Evolutionary conservation across 2,797 vertebrate species (phyloP), one percentile per base, ranked within the genome.

Genomic region (Ambastaia sidthimunki): DNA sequence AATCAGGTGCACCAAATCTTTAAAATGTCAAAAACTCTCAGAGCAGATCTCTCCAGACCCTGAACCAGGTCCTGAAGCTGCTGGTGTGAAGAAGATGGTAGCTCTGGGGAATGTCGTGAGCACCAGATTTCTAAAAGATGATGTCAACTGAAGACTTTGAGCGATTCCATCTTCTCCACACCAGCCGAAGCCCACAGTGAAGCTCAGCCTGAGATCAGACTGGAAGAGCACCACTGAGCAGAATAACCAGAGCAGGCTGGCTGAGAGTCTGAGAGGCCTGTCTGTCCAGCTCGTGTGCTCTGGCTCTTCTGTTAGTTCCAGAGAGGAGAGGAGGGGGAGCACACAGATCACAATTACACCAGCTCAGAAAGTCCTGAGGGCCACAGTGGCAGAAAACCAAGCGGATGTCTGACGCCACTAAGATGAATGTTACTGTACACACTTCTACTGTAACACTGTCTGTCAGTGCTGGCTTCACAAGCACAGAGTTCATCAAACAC

Each of bases 181-280:
- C 77, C 86, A 86, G 86, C 86, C 86, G 88, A 89, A 89, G 86
- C 55, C 28, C 72, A 62, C 28, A 16, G 31, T 57, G 83, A 52
- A 77, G 90, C 91, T 84, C 80, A 85, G 85, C 88, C 87, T 87
- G 89, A 94, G 93, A 89, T 85, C 89, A 80, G 73, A 74, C 83
- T 92, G 92, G 92, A 92, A 91, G 92, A 92, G 87, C 89, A 91
- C 89, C 91, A 90, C 90, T 80, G 88, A 87, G 85, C 92, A 93
- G 92, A 90, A 89, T 86, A 90, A 90, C 88, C 92, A 92, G 89
- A 93, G 89, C 73, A 85, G 91, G 89, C 91, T 89, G 86, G 89
- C 91, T 85, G 34, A 89, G 93, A 90, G 88, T 87, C 81, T 92
- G 85, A 92, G 91, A 91, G 92, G 90, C 83, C 90, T 90, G 90